A percentile compares a stretch with the other conserved stretches of the same genome.
Conservation (phyloP, 2,888 invertebrate genomes). For the Aphodius granarius region DNA sequence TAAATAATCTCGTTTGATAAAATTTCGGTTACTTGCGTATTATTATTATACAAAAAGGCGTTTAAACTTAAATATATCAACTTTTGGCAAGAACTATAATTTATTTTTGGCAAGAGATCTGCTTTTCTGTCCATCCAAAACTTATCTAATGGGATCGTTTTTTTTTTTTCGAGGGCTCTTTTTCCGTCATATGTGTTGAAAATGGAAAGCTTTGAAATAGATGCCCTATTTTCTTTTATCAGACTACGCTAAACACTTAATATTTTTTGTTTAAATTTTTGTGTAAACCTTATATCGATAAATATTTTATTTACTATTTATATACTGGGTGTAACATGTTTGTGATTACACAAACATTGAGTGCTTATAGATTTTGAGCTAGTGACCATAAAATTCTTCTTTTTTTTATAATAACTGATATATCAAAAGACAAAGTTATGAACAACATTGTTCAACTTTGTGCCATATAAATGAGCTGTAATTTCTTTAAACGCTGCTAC, state of each 20-base stretch:
- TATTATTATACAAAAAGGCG: constrained; percentile 1
- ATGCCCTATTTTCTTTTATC: neutral
- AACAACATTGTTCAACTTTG: too few species aligned
- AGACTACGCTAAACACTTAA: neutral
- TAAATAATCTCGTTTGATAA: neutral
- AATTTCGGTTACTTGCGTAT: neutral
- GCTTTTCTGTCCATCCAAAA: neutral
- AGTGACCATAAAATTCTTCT: too few species aligned
- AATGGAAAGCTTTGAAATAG: neutral
- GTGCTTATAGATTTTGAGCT: too few species aligned
- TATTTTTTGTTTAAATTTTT: too few species aligned
- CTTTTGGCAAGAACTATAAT: constrained; percentile 6
- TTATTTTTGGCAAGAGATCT: constrained; percentile 4
- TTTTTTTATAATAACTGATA: too few species aligned
- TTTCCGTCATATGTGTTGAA: neutral
- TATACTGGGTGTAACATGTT: too few species aligned
- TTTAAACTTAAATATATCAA: constrained; percentile 6
- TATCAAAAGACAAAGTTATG: too few species aligned
- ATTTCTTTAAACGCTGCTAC: too few species aligned
- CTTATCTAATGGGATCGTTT: neutral
- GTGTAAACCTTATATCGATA: too few species aligned
- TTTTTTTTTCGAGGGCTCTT: neutral
- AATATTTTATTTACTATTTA: too few species aligned
- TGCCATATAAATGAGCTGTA: too few species aligned
- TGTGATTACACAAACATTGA: too few species aligned